A percentile compares a stretch with the other conserved stretches of the same genome.
These are phyloP conservation scores for Bovichtus diacanthus DNA, from an alignment of 2,797 vertebrate species.

Conservation along the genomic window DNA sequence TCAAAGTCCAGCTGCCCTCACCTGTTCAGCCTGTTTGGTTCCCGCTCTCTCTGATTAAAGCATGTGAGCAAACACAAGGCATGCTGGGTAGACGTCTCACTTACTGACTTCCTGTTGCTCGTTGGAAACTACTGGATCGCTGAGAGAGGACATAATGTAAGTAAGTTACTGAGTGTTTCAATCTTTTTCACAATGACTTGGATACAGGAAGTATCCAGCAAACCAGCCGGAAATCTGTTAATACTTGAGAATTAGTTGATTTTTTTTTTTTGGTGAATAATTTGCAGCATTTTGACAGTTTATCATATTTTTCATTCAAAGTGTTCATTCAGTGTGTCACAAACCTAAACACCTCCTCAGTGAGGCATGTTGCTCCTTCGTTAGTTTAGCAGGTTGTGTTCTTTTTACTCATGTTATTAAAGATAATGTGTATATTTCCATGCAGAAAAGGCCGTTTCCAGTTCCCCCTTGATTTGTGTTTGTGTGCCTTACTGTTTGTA, in stretches of 20 bases:
- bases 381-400: conserved; percentile 39
- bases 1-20: conserved; percentile 23
- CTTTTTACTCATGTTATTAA: conserved; percentile 11
- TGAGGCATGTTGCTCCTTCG: conserved; percentile 30
- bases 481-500: conserved; percentile 42
- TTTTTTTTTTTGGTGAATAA: not conserved
- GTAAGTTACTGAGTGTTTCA: conserved; percentile 41
- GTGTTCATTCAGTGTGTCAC: conserved; percentile 11
- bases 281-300: conserved; percentile 15
- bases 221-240: not conserved
- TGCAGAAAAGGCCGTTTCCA: conserved; percentile 28
- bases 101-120: conserved; percentile 15
- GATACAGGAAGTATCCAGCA: conserved; percentile 16
- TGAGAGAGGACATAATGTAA: conserved; percentile 40
- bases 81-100: conserved; percentile 67
- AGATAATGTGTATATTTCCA: conserved; percentile 30
- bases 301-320: conserved; percentile 23
- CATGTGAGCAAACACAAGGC: conserved; percentile 62
- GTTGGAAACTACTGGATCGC: conserved; percentile 47
- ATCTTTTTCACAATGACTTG: conserved; percentile 5
- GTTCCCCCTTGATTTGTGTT: conserved; percentile 24
- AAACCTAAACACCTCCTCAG: not conserved
- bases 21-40: conserved; percentile 51
- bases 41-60: conserved; percentile 62
- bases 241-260: conserved; percentile 5